phyloP scores from a whole-genome alignment of 2,797 vertebrate species.

The Cetoscarus ocellatus region DNA sequence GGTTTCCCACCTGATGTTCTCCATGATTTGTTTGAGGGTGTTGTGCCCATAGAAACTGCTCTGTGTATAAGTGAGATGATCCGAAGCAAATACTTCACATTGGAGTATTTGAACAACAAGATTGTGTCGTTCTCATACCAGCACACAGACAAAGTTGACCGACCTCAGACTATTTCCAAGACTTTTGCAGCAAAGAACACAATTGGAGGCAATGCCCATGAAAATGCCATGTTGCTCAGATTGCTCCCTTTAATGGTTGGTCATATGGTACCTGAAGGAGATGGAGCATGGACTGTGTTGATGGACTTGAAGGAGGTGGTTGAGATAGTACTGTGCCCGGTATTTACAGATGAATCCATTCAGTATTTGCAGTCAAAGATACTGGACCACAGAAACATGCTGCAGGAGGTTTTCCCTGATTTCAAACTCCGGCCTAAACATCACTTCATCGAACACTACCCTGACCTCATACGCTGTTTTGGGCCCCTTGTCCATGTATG shows the following conservation, averaged over 20 bases:
- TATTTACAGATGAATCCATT: slow-evolving; percentile 3
- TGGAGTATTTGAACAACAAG: slow-evolving; percentile 11
- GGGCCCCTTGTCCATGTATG: too few species aligned
- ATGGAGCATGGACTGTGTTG: slow-evolving; percentile 10
- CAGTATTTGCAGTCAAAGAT: slow-evolving; percentile 6
- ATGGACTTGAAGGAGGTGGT: slow-evolving; percentile 25
- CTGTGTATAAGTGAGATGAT: slow-evolving; percentile 8
- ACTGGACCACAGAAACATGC: neutral
- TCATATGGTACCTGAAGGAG: slow-evolving; percentile 2
- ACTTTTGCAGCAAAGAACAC: neutral
- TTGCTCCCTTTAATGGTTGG: slow-evolving; percentile 21
- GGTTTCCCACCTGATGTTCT: slow-evolving; percentile 18
- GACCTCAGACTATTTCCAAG: neutral
- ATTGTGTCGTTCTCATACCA: slow-evolving; percentile 14
- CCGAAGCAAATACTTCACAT: neutral
- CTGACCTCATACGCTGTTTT: too few species aligned
- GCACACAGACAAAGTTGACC: slow-evolving; percentile 9
- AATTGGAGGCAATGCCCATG: slow-evolving; percentile 30
- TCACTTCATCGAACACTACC: too few species aligned
- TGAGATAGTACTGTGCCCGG: neutral
- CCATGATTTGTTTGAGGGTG: slow-evolving; percentile 8
- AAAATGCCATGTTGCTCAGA: slow-evolving; percentile 9
- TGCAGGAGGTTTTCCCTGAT: neutral
- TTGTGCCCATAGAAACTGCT: slow-evolving; percentile 1
- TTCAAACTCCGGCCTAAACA: neutral